A percentile compares a stretch with the other conserved stretches of the same genome.
Conservation (phyloP, 2,797 vertebrate genomes). For the Toxotes lorentzi region DNA sequence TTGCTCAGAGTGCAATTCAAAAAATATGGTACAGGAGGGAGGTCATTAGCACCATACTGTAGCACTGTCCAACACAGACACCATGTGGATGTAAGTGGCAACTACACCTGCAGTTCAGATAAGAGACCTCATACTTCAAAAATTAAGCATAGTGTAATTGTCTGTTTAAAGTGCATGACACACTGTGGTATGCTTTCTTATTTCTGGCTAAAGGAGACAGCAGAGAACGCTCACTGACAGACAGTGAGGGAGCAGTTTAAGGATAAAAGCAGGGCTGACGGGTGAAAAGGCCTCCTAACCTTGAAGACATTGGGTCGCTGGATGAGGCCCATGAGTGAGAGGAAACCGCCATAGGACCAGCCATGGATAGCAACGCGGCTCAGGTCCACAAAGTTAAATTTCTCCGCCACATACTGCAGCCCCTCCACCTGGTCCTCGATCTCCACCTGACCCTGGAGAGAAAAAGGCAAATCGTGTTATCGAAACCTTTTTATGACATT, state of each 20-base stretch:
- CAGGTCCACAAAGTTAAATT: slow-evolving; percentile 96
- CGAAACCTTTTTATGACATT: neutral
- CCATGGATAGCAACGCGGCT: slow-evolving; percentile 96
- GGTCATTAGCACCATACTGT: neutral
- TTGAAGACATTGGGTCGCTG: slow-evolving; percentile 96
- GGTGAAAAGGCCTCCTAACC: slow-evolving; percentile 75
- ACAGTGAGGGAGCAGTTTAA: neutral
- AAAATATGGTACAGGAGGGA: neutral
- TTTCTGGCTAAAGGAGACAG: neutral
- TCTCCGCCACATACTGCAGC: slow-evolving; percentile 94
- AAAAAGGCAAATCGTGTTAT: neutral
- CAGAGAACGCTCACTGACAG: neutral
- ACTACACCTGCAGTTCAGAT: slow-evolving; percentile 43
- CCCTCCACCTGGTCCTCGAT: slow-evolving; percentile 99
- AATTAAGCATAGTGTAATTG: neutral
- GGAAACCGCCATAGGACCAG: slow-evolving; percentile 97
- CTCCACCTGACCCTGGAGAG: slow-evolving; percentile 95
- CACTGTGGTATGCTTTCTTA: neutral
- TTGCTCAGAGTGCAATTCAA: neutral
- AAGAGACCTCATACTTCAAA: neutral
- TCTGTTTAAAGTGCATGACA: neutral
- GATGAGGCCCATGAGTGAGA: slow-evolving; percentile 98
- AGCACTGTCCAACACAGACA: slow-evolving; percentile 64
- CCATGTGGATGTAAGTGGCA: slow-evolving; percentile 60
- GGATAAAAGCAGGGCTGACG: slow-evolving; percentile 1